Evolutionary conservation across 2,888 invertebrate species (phyloP).

Genomic region (Nymphalis polychloros): DNA sequence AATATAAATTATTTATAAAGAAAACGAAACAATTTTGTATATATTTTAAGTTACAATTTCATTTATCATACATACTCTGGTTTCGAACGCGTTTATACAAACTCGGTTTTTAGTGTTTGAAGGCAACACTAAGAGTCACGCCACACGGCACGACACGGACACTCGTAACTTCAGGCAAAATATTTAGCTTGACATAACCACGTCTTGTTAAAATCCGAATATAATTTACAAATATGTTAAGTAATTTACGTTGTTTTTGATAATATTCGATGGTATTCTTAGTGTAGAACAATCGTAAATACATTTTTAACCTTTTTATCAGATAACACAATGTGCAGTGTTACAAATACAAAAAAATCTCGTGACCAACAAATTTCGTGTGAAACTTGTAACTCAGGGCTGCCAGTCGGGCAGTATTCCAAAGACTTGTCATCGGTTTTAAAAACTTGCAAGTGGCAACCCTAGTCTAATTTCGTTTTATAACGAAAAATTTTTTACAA

Average conservation of each 20-base stretch:
- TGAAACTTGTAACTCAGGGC: conserved; percentile 10
- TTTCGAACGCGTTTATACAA: no score
- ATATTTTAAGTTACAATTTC: neutral
- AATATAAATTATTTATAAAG: neutral
- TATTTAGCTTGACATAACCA: no score
- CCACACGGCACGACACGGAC: no score
- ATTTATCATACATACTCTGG: neutral
- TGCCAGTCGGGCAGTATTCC: neutral
- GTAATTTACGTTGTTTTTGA: no score
- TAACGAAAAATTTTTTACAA: conserved; percentile 12
- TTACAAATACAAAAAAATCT: conserved; percentile 15
- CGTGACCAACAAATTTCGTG: conserved; percentile 25
- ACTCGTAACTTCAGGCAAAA: no score
- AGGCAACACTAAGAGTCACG: neutral
- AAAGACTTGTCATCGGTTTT: neutral
- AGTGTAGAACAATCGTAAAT: conserved; percentile 12
- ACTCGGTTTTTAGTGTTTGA: neutral
- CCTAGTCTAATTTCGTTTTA: neutral
- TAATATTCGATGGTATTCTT: no score
- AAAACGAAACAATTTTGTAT: conserved; percentile 7
- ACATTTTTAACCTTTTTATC: neutral
- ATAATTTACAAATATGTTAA: no score
- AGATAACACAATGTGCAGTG: conserved; percentile 29
- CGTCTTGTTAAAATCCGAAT: no score
- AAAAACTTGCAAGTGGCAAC: neutral